A percentile compares a stretch with the other conserved stretches of the same genome.
Evolutionary conservation across 30 jellyfish, hydroid and myxozoan species (phyloP).

Genomic region (Chrysaora quinquecirrha): DNA sequence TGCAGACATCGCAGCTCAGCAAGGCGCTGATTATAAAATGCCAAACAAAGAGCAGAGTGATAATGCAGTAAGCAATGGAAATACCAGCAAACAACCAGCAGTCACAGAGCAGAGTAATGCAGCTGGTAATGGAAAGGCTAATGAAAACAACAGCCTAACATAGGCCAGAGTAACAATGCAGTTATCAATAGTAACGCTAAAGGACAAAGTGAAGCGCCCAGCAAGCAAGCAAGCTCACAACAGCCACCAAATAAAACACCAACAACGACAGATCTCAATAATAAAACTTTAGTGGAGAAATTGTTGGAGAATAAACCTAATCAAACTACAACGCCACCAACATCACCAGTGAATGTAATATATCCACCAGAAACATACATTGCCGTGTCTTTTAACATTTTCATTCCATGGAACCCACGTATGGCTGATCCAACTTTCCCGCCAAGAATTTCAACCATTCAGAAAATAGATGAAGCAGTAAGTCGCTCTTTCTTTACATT

Average conservation of each 20-base stretch:
- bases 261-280: too few species aligned
- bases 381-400: conserved; percentile 57
- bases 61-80: neutral
- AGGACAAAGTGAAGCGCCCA: too few species aligned
- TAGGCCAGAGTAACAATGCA: too few species aligned
- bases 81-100: neutral
- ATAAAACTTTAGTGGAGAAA: neutral
- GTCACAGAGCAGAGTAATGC: neutral
- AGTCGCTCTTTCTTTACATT: conserved; percentile 9
- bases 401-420: conserved; percentile 52
- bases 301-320: neutral
- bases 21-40: neutral
- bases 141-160: too few species aligned
- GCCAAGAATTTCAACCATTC: conserved; percentile 48
- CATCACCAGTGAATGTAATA: neutral
- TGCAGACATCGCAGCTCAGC: neutral
- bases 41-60: neutral
- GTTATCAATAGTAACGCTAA: too few species aligned
- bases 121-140: neutral
- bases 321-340: neutral
- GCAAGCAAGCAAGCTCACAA: too few species aligned
- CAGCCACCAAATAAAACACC: too few species aligned
- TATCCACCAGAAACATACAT: conserved; percentile 12
- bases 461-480: conserved; percentile 75
- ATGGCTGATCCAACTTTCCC: conserved; percentile 78